Evolutionary conservation across 2,888 invertebrate genomes (phyloP).

Genomic region (Sisyra nigra): DNA sequence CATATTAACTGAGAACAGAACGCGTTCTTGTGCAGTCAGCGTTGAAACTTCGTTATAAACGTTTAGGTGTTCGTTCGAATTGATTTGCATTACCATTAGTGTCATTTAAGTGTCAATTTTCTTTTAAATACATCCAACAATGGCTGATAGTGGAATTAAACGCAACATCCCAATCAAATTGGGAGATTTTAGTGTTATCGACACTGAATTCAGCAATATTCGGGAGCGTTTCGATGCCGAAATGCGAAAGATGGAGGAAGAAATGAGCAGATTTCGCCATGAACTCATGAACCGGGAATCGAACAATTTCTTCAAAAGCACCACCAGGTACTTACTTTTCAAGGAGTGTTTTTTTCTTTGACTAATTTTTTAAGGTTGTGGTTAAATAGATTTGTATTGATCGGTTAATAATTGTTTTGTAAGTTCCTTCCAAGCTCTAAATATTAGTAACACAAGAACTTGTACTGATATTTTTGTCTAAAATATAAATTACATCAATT

Average conservation of each 20-base stretch:
- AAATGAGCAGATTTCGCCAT: slow-evolving; percentile 89
- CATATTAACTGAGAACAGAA: too few species aligned
- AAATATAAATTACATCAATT: too few species aligned
- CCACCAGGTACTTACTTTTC: slow-evolving; percentile 46
- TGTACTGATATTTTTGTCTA: too few species aligned
- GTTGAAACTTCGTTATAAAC: too few species aligned
- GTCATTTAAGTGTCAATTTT: too few species aligned
- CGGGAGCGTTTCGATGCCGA: slow-evolving; percentile 89
- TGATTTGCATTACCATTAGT: too few species aligned
- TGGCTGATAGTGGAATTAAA: slow-evolving; percentile 73
- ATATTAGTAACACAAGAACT: too few species aligned
- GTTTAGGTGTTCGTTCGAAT: too few species aligned
- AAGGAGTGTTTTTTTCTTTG: neutral
- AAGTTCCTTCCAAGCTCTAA: too few species aligned
- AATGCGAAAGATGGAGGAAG: slow-evolving; percentile 98
- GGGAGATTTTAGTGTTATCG: slow-evolving; percentile 89
- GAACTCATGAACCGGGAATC: slow-evolving; percentile 87
- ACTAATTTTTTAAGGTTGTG: neutral
- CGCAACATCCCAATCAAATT: slow-evolving; percentile 86
- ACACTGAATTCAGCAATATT: slow-evolving; percentile 92
- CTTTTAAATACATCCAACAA: slow-evolving; percentile 21
- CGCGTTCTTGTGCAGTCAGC: too few species aligned
- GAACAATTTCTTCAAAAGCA: slow-evolving; percentile 79
- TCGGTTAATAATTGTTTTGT: too few species aligned
- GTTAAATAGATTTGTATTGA: too few species aligned